Evolutionary conservation across 92 coral and sea anemone genomes (phyloP).

Genomic region (Zoanthus gigantus): DNA sequence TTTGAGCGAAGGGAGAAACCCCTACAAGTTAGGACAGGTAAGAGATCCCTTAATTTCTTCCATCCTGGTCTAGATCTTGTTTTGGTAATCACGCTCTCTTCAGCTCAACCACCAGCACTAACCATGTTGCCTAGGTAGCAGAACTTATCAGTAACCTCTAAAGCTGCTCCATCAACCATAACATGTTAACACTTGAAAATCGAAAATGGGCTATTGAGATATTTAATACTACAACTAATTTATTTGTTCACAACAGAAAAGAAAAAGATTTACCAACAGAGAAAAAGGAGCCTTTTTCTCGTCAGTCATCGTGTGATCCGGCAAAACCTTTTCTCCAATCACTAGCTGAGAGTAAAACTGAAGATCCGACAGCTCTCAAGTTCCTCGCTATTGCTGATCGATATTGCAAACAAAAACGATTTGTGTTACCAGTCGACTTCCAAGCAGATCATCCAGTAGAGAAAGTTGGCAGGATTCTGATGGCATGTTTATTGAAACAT

Average conservation of each 20-base stretch:
- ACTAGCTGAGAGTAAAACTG: conserved; percentile 78
- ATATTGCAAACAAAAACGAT: conserved; percentile 87
- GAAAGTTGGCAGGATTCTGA: conserved; percentile 86
- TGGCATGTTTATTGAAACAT: conserved; percentile 93
- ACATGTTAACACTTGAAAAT: too few species aligned
- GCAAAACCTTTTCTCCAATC: conserved; percentile 83
- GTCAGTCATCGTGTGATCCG: conserved; percentile 74
- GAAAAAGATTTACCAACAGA: conserved; percentile 83
- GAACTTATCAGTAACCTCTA: too few species aligned
- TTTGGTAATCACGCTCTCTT: too few species aligned
- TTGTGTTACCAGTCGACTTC: conserved; percentile 90
- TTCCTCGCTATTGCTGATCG: conserved; percentile 86
- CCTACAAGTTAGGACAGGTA: too few species aligned
- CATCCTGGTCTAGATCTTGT: too few species aligned
- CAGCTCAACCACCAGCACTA: too few species aligned
- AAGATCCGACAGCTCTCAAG: conserved; percentile 82
- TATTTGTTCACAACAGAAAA: conserved; percentile 39
- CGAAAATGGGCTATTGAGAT: too few species aligned
- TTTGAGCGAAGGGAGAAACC: too few species aligned
- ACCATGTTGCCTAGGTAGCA: too few species aligned
- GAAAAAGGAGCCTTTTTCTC: conserved; percentile 72
- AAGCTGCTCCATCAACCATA: too few species aligned
- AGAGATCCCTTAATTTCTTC: too few species aligned
- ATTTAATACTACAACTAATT: too few species aligned
- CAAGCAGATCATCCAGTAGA: conserved; percentile 97